Conservation (phyloP, 1,140 invertebrate species). For the Coelopa frigida region DNA sequence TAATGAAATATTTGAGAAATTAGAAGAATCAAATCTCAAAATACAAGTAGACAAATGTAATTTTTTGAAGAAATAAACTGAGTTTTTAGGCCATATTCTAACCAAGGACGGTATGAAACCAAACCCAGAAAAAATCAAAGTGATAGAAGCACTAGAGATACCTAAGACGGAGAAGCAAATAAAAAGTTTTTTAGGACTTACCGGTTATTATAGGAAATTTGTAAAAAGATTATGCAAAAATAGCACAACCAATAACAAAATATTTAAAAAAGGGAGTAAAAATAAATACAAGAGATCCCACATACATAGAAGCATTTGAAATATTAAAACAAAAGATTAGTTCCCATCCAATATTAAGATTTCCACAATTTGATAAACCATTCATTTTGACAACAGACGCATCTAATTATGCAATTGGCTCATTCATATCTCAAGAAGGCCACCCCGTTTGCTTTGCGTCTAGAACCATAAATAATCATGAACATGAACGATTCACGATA, state of each 20-base stretch:
- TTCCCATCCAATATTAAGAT: constrained; percentile 1
- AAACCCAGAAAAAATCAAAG: constrained; percentile 1
- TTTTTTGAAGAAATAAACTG: constrained; percentile 6
- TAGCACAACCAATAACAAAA: constrained; percentile 1
- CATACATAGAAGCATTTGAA: constrained; percentile 6
- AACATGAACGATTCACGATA: background rate
- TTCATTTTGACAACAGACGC: no score
- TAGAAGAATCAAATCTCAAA: constrained; percentile 1
- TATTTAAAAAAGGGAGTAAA: background rate
- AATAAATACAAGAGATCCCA: constrained; percentile 4
- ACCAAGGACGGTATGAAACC: background rate
- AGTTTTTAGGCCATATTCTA: constrained; percentile 6
- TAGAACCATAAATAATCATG: constrained; percentile 5
- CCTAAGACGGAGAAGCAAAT: constrained; percentile 1
- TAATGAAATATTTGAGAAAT: background rate
- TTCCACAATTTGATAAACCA: background rate
- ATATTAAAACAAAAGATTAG: constrained; percentile 1
- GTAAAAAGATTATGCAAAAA: constrained; percentile 4
- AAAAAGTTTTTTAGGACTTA: background rate
- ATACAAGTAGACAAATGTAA: constrained; percentile 6
- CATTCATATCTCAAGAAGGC: background rate
- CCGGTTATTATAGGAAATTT: constrained; percentile 3
- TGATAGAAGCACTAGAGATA: background rate
- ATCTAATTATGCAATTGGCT: no score
- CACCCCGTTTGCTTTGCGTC: background rate